A percentile compares a stretch with the other conserved stretches of the same genome.
These are phyloP conservation scores for Heteromyza rotundicornis DNA, from an alignment of 2,888 invertebrate species.

Conservation along the genomic window DNA sequence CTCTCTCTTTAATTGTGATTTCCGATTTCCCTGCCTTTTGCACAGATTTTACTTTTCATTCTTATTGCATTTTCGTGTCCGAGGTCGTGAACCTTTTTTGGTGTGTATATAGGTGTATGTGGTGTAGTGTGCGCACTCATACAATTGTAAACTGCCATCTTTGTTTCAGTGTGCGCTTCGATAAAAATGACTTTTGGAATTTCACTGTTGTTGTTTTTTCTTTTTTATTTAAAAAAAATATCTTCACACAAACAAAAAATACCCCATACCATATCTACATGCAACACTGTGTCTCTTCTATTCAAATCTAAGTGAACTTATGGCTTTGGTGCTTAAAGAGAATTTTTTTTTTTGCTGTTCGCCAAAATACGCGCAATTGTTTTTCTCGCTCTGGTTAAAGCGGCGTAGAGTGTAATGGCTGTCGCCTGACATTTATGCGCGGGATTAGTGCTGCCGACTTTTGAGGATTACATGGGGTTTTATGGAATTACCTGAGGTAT, in stretches of 20 bases:
- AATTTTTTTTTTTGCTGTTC: no score
- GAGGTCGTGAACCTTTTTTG: slow-evolving; percentile 46
- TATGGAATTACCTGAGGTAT: slow-evolving; percentile 5
- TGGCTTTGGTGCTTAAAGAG: no score
- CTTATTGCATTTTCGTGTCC: slow-evolving; percentile 35
- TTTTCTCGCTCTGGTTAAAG: no score
- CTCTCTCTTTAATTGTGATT: no score
- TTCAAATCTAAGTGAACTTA: no score
- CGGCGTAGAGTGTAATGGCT: not conserved
- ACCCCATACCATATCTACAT: no score
- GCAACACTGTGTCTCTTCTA: no score
- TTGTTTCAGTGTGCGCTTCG: not conserved
- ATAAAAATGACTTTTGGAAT: not conserved
- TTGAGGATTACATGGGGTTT: slow-evolving; percentile 10
- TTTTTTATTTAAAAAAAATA: no score
- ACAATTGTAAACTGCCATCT: no score
- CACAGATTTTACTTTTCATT: not conserved
- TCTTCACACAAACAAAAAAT: no score
- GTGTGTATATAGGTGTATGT: not conserved
- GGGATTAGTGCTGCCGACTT: slow-evolving; percentile 14
- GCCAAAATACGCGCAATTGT: no score
- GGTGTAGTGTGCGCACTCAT: not conserved
- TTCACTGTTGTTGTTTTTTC: no score
- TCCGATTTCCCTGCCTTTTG: not conserved
- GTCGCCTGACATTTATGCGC: not conserved